These are phyloP conservation scores for Forpus xanthops DNA, from an alignment of 2,797 vertebrate genomes.

Conservation along the genomic window DNA sequence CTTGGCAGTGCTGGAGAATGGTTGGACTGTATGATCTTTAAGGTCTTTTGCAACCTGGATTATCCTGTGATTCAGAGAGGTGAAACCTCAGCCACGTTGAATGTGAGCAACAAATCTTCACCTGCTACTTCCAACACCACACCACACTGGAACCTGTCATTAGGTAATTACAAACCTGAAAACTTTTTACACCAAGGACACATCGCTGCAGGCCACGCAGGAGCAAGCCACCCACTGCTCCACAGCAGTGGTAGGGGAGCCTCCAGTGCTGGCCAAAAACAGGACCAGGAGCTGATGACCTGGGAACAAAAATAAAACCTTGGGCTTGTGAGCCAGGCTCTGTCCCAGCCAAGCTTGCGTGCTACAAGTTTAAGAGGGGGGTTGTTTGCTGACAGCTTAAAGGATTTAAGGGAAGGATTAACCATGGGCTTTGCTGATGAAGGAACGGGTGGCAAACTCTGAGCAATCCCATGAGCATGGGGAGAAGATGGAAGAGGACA, in stretches of 20 bases:
- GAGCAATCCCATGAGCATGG: neutral
- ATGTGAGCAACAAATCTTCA: slow-evolving; percentile 4
- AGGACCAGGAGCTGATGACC: neutral
- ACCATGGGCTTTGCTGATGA: slow-evolving; percentile 52
- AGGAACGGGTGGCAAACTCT: neutral
- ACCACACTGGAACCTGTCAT: neutral
- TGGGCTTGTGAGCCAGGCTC: neutral
- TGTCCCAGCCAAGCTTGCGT: neutral
- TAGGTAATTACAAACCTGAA: neutral
- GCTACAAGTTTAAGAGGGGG: slow-evolving; percentile 47
- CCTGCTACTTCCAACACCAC: neutral
- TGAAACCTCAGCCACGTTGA: neutral
- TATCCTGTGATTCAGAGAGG: neutral
- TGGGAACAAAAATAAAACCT: slow-evolving; percentile 8
- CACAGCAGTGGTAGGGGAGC: neutral
- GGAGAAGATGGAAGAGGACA: slow-evolving; percentile 19
- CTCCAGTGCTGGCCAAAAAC: neutral
- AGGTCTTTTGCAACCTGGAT: neutral
- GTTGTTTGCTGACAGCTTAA: slow-evolving; percentile 67
- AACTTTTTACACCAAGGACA: neutral
- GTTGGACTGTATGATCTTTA: neutral
- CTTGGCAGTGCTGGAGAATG: neutral
- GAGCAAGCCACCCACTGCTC: neutral
- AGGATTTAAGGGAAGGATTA: slow-evolving; percentile 70
- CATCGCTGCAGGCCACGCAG: neutral